These are phyloP conservation scores for Macaca mulatta DNA, from an alignment of 2,113 vertebrate species.

Conservation along the genomic window DNA sequence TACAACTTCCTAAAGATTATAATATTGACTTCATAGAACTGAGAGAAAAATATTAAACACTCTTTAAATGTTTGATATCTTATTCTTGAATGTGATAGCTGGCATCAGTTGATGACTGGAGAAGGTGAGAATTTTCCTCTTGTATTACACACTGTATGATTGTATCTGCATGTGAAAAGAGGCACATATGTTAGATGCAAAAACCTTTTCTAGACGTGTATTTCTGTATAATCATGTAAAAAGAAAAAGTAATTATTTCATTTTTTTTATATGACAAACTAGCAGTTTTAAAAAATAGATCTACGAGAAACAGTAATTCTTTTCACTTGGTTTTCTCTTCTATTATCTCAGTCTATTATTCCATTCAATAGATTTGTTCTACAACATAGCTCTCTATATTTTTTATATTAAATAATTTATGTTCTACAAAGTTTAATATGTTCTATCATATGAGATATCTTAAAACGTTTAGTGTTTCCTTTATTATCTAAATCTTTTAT, in stretches of 20 bases:
- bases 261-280: neutral
- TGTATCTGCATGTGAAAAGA: neutral
- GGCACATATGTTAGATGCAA: neutral
- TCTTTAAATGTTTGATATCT: neutral
- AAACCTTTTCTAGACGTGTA: neutral
- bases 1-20: neutral
- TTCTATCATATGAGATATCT: neutral
- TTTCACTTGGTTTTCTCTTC: constrained; percentile 36
- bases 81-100: neutral
- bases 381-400: constrained; percentile 48
- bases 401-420: constrained; percentile 63
- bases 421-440: constrained; percentile 53
- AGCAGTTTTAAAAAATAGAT: neutral
- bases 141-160: neutral
- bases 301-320: neutral
- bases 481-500: constrained; percentile 27
- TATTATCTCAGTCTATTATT: constrained; percentile 32
- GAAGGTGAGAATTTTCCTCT: neutral
- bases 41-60: neutral
- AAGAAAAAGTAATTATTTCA: neutral
- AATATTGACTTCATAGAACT: neutral
- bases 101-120: neutral
- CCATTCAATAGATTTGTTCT: constrained; percentile 44
- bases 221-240: neutral
- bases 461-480: constrained; percentile 49